phyloP scores from a whole-genome alignment of 2,888 invertebrate species.

The Cyclophora albipunctata region DNA sequence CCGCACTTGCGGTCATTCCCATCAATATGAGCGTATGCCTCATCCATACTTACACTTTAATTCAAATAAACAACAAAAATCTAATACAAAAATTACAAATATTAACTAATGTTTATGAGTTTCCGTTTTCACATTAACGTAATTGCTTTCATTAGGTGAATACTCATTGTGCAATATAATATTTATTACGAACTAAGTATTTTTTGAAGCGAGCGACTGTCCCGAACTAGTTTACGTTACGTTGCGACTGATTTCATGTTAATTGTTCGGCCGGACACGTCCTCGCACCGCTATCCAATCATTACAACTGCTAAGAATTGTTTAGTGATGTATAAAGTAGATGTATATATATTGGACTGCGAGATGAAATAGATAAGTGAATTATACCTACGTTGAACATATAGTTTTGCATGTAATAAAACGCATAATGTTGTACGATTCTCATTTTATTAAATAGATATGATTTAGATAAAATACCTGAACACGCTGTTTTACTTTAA shows the following conservation, averaged over 20 bases:
- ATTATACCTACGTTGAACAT: too few species aligned
- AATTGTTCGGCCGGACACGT: constrained; percentile 25
- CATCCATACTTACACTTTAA: constrained; percentile 47
- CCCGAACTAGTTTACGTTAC: background rate
- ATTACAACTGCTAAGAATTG: constrained; percentile 20
- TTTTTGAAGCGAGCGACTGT: background rate
- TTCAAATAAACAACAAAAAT: background rate
- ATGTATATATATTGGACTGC: too few species aligned
- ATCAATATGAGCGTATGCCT: constrained; percentile 61
- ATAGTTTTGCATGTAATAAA: too few species aligned
- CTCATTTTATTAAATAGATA: too few species aligned
- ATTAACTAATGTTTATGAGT: too few species aligned
- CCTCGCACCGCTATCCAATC: constrained; percentile 28
- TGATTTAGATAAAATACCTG: too few species aligned
- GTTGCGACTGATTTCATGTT: constrained; percentile 8
- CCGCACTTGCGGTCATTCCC: constrained; percentile 20
- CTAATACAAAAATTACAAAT: background rate
- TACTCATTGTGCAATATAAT: background rate
- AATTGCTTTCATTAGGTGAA: too few species aligned
- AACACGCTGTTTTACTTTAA: too few species aligned
- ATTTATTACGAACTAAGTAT: background rate
- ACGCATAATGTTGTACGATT: too few species aligned
- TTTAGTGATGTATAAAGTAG: too few species aligned
- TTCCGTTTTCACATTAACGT: too few species aligned
- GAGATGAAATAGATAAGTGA: too few species aligned